Base-by-base conservation (phyloP, 2,888 invertebrate genomes). In the Heliconius hortense region DNA sequence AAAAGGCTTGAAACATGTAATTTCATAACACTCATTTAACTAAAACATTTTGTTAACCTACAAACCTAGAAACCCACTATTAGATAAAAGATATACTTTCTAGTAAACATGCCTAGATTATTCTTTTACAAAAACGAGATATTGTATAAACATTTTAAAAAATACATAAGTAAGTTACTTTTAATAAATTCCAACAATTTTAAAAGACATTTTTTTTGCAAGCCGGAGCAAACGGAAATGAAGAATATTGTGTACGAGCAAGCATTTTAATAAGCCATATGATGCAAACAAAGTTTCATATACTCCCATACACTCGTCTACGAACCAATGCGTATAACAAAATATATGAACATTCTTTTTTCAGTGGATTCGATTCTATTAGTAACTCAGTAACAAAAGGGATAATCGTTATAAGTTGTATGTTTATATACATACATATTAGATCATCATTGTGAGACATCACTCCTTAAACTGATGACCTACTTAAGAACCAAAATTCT, bases 21-120 rank as follows among this genome's bases (percentile, higher is more conserved):
- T 8, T 39, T 15, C 24, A 39, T 66, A 13, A 43, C 39, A 10
- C 24, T 66, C 7, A 43, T 66, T 39, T 66, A 66, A 43, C 24
- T 39, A 24, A 64, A 35, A 43, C 66, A 43, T 43, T 66, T 24
- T 7, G 66, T 66, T 66, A 66, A 66, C 66, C 66, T 39, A 66
- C 24, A 66, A 43, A 66, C 66, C 66, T 66, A 66, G 66, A 39
- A 66, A 66, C 15, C 39, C 15, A 66, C 4, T 64, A n/a, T 24
- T 39, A 5, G 24, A 24, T 24, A 24, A 43, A 43, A 39, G 24
- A 39, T 24, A 43, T 15, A 43, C 15, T 63, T 39, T 66, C 24
- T 24, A 64, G 24, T 39, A 15, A 39, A 66, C 24, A 66, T 43
- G 66, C 39, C 24, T 15, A 39, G 13, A 39, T 66, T 66, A 39